Base-by-base conservation (phyloP, 1,140 invertebrate genomes). In the Saxidomus purpurata region DNA sequence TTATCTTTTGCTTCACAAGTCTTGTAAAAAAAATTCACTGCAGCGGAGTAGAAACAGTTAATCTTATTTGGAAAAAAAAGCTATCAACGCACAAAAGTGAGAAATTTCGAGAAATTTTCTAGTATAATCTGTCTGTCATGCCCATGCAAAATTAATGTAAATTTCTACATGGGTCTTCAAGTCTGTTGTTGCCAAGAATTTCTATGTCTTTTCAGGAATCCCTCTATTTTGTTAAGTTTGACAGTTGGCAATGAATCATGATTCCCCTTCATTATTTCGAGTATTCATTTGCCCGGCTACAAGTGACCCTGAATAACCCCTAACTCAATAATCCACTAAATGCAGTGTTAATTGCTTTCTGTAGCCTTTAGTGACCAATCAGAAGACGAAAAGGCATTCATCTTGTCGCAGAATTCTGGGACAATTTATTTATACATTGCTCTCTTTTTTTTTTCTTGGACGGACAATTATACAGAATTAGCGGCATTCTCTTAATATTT, bases 271-370 rank as follows among this genome's bases (percentile, higher is more conserved):
- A 55, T 86, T 74, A 86, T 74, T 55, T 43, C 22, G n/a, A 86
- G 82, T 34, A 69, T 55, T 69, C 83, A 86, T 55, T 71, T 86
- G 22, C n/a, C 2, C 22, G 80, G 83, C 49, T 76, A 59, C 67
- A 71, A 76, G 67, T 87, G 85, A 87, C 85, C 71, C 85, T 59
- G 25, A 77, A 63, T 79, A 38, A 87, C 85, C 85, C 74, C 49
- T 76, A 79, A 49, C 74, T 76, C 74, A 87, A 87, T 87, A 59
- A 63, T 79, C 85, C 74, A 47, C 85, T 63, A 79, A 87, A 87
- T 87, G 85, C 85, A 79, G 85, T 55, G 71, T 63, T 87, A 87
- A 87, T 87, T 87, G 85, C 85, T 79, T 79, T 67, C 25, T 38
- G 22, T 34, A 25, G 52, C 38, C 49, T 40, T 28, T 47, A 49